Evolutionary conservation across 2,888 invertebrate species (phyloP), one percentile per base, ranked within the genome.

Genomic region (Iphiclides podalirius): DNA sequence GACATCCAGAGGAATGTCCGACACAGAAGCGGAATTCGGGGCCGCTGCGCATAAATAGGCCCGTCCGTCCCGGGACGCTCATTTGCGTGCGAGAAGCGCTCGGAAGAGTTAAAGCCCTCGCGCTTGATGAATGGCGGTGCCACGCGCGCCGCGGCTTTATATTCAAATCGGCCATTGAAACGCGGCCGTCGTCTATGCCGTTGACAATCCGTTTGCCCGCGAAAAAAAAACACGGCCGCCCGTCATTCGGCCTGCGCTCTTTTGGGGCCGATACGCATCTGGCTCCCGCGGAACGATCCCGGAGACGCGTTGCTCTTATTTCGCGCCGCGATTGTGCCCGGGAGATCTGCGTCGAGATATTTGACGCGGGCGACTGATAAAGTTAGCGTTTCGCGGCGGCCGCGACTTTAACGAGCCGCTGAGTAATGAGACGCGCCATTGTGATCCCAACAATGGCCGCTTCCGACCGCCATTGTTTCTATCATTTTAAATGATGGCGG

Each of bases 71-170:
- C 8, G 4, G 8, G 28, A 3, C 4, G 81, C 84, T 83, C 86
- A 88, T 87, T 86, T 88, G 85, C 81, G 86, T 83, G 85, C 79
- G 61, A 85, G 84, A 85, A 82, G 86, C 83, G 82, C 76, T 79
- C 81, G 79, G 61, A 79, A 85, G 87, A 86, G 84, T 79, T 85
- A 85, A 85, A 83, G 77, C 81, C 76, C 70, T 73, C 76, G 59
- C 70, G 61, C 67, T 81, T 87, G 87, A 88, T 87, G 82, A 76
- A 86, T 81, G 78, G 83, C 75, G 72, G 67, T 76, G 80, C 79
- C 83, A 77, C 79, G 79, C 75, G 78, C 80, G n/a, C 75, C 75
- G 74, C 77, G 81, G 79, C 83, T 86, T 88, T 88, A 88, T 88
- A 88, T 88, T 88, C 84, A 88, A 87, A 88, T 87, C 73, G 71